Conservation (phyloP, 2,888 invertebrate genomes). For the Slavum lentiscoides region DNA sequence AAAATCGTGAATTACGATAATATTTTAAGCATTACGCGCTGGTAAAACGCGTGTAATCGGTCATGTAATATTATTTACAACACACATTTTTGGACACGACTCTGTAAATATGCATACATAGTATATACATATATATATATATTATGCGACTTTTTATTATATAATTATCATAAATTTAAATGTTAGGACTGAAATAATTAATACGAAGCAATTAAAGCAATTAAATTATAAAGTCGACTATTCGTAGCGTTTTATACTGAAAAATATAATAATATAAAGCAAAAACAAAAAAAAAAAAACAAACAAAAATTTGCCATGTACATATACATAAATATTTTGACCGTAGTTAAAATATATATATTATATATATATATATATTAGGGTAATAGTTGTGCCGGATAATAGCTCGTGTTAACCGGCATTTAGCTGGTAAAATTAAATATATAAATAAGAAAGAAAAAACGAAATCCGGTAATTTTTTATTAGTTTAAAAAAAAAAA, state of each 20-base stretch:
- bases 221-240: neutral
- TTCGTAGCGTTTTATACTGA: conserved; percentile 44
- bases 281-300: neutral
- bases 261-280: neutral
- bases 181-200: conserved; percentile 43
- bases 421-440: conserved; percentile 6
- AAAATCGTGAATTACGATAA: neutral
- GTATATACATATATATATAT: neutral
- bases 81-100: neutral
- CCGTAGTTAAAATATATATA: conserved; percentile 2
- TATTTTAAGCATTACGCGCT: neutral
- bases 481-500: neutral
- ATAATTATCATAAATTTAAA: neutral
- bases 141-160: neutral
- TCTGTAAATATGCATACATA: neutral
- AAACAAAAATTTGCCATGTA: neutral
- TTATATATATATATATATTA: neutral
- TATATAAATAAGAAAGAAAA: neutral
- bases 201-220: neutral
- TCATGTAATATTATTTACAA: neutral
- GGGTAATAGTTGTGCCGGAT: conserved; percentile 6
- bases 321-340: conserved; percentile 32
- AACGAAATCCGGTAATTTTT: neutral
- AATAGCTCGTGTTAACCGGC: neutral
- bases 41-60: neutral